Evolutionary conservation across 2,113 vertebrate genomes (phyloP), one percentile per base, ranked within the genome.

Genomic region (Circaetus gallicus): DNA sequence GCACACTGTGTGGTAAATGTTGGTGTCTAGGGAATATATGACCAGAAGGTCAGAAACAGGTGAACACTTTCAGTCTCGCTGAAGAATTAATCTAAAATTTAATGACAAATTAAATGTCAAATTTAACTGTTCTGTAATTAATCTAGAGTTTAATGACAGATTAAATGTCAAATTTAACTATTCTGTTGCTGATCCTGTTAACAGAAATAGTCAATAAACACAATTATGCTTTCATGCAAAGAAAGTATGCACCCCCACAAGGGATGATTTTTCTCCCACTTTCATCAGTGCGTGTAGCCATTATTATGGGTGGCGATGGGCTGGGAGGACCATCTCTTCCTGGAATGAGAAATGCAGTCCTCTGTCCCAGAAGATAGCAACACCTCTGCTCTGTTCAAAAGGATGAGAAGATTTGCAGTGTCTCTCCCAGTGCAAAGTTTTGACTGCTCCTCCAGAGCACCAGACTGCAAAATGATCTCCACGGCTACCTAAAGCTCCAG

Each of bases 21-120:
- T 80, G 73, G 16, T 86, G 19, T 40, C 67, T 53, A 43, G 55
- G 77, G 42, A 86, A 58, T 55, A 36, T n/a, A 66, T 50, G 80
- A 93, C 80, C 86, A 94, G n/a, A 70, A 91, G 56, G 72, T 82
- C 81, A 91, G 93, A 96, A 82, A 52, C 59, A 91, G 63, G 56
- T 82, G 70, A 95, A 94, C 11, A 10, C 21, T 84, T 91, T 81
- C 59, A 79, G 52, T 76, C 63, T 91, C 69, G 65, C 52, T 74
- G 81, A 91, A 91, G 84, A 90, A 92, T 83, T 91, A 94, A 95
- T 90, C 66, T 94, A 31, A 92, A 96, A 77, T 95, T 95, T 96
- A 96, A 92, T 80, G 95, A 96, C 62, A 96, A 88, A 93, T 89
- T 80, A 86, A 95, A 95, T 95, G 94, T 86, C 94, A 95, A 74